Base-by-base conservation (phyloP, 2,797 vertebrate genomes). In the Paratrypauchen microcephalus region DNA sequence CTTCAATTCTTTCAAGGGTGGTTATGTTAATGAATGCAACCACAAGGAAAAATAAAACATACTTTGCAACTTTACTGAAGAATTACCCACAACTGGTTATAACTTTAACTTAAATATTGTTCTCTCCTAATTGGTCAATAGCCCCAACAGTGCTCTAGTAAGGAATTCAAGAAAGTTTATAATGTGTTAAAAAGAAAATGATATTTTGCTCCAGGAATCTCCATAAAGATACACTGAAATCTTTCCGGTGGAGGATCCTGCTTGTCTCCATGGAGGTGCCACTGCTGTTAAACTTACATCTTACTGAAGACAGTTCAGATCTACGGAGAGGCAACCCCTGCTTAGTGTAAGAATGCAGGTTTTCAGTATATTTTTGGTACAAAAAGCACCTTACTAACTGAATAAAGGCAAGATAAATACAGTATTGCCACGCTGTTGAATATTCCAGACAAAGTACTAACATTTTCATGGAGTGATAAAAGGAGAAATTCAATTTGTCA, bases 1-100 rank as follows among this genome's bases (percentile, higher is more conserved):
- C n/a, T 62, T 62, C 16, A 16, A 18, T 47, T 26, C 39, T 64
- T 64, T 28, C 23, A 47, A 64, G 41, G 15, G 16, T 16, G 5
- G 12, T 16, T 24, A 28, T 15, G 52, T 56, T 11, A 48, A 4
- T 52, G 57, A 45, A 47, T 23, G 12, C 28, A 19, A 48, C n/a
- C 36, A 2, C 61, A 47, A 24, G 36, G 19, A 69, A 70, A 64
- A 66, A 66, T 1, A 23, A 48, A 63, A 24, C 47, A 64, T 12
- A n/a, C 6, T 19, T 47, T 26, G 6, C 15, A 64, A 47, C 32
- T 39, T 32, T 65, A 61, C 41, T 54, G 54, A 61, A 39, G n/a
- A 36, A 39, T 19, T 39, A 61, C 11, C 16, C 4, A 6, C 2
- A n/a, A 19, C 32, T 21, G 30, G 32, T 5, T 19, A 39, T 23